phyloP scores from a whole-genome alignment of 2,113 vertebrate species.

The Fregetta grallaria region DNA sequence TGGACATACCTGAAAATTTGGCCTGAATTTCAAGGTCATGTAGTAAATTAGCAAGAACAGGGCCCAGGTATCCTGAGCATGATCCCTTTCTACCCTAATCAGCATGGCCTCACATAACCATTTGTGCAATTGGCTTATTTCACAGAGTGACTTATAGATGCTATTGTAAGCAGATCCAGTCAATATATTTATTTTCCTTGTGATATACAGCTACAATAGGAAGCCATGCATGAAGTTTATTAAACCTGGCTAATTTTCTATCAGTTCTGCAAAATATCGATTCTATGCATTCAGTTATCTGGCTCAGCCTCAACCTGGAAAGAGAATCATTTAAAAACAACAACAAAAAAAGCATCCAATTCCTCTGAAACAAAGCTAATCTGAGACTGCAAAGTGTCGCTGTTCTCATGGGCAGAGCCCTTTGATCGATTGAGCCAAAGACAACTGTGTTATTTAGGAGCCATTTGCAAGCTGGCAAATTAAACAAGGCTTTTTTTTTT shows the following conservation, averaged over 20 bases:
- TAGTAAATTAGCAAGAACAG: background rate
- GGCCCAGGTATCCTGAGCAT: background rate
- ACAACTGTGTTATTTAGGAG: constrained; percentile 56
- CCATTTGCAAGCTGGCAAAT: constrained; percentile 58
- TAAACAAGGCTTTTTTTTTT: background rate
- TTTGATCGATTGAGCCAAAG: constrained; percentile 43
- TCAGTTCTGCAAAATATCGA: constrained; percentile 56
- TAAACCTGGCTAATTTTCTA: constrained; percentile 67
- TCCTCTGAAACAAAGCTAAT: constrained; percentile 19
- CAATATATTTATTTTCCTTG: constrained; percentile 64
- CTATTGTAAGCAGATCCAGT: constrained; percentile 43
- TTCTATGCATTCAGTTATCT: constrained; percentile 4
- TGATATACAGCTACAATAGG: constrained; percentile 51
- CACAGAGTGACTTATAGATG: constrained; percentile 35
- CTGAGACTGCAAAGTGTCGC: background rate
- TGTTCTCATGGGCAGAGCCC: background rate
- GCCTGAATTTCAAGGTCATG: constrained; percentile 1
- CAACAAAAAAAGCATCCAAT: background rate
- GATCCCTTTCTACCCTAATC: background rate
- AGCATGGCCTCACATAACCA: background rate
- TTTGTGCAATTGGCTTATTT: constrained; percentile 36
- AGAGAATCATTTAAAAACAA: background rate
- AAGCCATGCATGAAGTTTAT: constrained; percentile 64
- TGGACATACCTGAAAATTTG: background rate
- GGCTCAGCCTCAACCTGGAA: constrained; percentile 3